Conservation (phyloP, 2,888 invertebrate genomes). For the Dasypogon diadema region DNA sequence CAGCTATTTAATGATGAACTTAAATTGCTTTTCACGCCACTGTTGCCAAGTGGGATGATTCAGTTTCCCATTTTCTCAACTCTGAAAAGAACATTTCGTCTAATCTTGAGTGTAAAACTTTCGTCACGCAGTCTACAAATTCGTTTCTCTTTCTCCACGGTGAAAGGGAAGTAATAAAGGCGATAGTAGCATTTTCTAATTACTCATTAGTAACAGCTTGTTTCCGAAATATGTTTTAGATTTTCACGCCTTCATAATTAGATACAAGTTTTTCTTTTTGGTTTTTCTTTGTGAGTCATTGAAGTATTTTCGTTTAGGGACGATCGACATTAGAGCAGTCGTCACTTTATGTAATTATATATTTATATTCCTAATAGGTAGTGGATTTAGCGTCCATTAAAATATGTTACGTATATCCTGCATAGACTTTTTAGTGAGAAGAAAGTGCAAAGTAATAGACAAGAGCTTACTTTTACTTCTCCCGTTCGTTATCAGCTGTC, state of each 20-base stretch:
- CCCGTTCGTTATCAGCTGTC: too few relatives aligned
- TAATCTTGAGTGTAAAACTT: constrained; percentile 26
- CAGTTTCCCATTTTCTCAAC: constrained; percentile 7
- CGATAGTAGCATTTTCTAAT: constrained; percentile 29
- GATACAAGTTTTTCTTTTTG: constrained; percentile 32
- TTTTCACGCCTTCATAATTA: constrained; percentile 55
- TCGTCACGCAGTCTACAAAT: constrained; percentile 4
- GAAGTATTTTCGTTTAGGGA: too few relatives aligned
- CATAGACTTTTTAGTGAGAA: too few relatives aligned
- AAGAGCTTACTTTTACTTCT: too few relatives aligned
- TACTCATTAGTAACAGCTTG: constrained; percentile 25
- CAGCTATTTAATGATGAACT: constrained; percentile 31
- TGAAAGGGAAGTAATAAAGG: constrained; percentile 27
- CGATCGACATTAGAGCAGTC: too few relatives aligned
- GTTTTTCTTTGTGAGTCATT: too few relatives aligned
- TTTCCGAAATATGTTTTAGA: constrained; percentile 49
- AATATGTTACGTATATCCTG: too few relatives aligned
- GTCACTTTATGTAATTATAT: too few relatives aligned
- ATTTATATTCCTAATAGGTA: too few relatives aligned
- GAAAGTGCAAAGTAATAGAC: too few relatives aligned
- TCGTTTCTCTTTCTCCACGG: background rate
- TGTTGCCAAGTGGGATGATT: constrained; percentile 3
- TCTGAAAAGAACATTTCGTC: too few relatives aligned
- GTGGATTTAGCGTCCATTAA: too few relatives aligned
- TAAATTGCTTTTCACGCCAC: constrained; percentile 34